phyloP scores from a whole-genome alignment of 2,113 vertebrate species.

The Alouatta palliata region DNA sequence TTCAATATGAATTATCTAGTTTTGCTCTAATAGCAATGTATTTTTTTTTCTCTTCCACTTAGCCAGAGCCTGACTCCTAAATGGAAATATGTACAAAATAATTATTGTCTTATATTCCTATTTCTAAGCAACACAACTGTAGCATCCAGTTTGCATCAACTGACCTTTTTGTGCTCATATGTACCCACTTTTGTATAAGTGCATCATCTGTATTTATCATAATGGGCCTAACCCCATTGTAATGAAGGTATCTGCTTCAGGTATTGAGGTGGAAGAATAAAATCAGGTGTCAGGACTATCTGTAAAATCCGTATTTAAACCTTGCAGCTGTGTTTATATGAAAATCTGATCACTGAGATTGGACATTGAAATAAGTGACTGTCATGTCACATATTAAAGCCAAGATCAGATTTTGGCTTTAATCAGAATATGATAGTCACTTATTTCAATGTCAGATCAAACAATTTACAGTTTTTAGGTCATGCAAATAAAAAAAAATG shows the following conservation, averaged over 20 bases:
- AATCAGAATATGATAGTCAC: no score
- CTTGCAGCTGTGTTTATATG: neutral
- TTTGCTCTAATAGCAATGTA: neutral
- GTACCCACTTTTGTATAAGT: neutral
- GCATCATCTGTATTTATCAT: neutral
- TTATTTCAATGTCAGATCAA: neutral
- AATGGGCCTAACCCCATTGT: neutral
- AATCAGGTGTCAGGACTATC: neutral
- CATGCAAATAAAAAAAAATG: neutral
- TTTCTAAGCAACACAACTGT: neutral
- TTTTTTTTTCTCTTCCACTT: neutral
- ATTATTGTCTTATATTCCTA: neutral
- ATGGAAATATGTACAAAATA: neutral
- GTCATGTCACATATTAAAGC: neutral
- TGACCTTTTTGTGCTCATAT: neutral
- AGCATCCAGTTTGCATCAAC: neutral
- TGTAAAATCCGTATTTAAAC: neutral
- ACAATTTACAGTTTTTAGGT: neutral
- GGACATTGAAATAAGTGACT: neutral
- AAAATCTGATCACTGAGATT: constrained; percentile 25
- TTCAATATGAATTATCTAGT: neutral
- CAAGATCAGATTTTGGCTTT: neutral
- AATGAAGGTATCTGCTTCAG: neutral
- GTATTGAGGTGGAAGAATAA: neutral
- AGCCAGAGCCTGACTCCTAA: neutral